phyloP scores from a whole-genome alignment of 2,888 invertebrate genomes.

The Venusia cambrica region DNA sequence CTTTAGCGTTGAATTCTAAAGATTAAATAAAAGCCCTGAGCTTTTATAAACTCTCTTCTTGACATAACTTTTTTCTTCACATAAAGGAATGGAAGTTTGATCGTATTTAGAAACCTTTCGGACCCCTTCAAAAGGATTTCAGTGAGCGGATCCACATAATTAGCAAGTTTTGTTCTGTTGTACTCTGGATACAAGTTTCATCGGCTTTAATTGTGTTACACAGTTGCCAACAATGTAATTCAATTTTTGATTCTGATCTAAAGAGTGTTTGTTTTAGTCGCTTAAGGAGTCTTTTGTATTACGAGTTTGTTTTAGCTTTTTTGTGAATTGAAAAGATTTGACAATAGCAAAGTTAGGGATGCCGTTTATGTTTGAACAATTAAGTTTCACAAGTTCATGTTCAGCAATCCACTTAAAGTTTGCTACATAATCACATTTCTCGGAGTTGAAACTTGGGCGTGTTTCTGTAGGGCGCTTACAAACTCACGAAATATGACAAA shows the following conservation, averaged over 20 bases:
- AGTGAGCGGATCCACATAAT: constrained; percentile 37
- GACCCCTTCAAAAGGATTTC: constrained; percentile 36
- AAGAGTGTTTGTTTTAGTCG: constrained; percentile 5
- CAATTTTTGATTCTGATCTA: constrained; percentile 27
- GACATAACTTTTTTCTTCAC: constrained; percentile 51
- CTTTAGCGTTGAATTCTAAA: too few relatives aligned
- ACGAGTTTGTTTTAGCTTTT: constrained; percentile 21
- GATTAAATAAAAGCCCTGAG: constrained; percentile 1
- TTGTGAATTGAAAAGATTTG: constrained; percentile 42
- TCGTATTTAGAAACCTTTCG: constrained; percentile 22
- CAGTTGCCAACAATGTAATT: constrained; percentile 32
- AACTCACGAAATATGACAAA: constrained; percentile 46
- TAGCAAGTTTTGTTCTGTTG: constrained; percentile 40
- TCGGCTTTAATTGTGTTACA: constrained; percentile 35
- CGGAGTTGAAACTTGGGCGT: constrained; percentile 52
- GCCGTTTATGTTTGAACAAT: constrained; percentile 67
- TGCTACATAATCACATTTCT: constrained; percentile 66
- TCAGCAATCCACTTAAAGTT: constrained; percentile 71
- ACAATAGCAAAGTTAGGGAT: constrained; percentile 60
- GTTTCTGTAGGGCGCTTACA: constrained; percentile 36
- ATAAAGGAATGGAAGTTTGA: constrained; percentile 41
- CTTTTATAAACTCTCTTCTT: constrained; percentile 3
- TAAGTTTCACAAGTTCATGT: constrained; percentile 66
- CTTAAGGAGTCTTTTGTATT: constrained; percentile 8
- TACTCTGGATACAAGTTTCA: constrained; percentile 29